Evolutionary conservation across 2,888 invertebrate genomes (phyloP).

Genomic region (Campoletis raptor): DNA sequence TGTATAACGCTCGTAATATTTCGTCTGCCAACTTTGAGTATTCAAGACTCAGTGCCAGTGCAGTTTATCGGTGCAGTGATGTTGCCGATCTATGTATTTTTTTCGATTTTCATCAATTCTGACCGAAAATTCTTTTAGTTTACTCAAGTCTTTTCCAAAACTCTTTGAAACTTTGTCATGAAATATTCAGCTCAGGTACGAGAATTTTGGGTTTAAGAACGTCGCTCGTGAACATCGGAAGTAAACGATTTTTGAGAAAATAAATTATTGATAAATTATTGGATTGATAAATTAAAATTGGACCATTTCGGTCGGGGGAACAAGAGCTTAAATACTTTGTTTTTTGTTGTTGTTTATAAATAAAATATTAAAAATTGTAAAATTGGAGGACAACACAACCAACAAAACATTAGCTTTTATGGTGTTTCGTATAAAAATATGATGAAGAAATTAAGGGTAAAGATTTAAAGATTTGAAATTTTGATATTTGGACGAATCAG

Average conservation of each 20-base stretch:
- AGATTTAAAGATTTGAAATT: neutral
- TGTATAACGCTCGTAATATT: slow-evolving; percentile 39
- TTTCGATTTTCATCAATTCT: neutral
- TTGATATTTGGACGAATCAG: neutral
- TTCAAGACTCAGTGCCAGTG: slow-evolving; percentile 54
- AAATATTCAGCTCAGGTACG: too few relatives aligned
- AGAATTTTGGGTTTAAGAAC: too few relatives aligned
- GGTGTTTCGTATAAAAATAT: neutral
- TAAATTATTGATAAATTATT: too few relatives aligned
- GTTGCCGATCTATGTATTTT: slow-evolving; percentile 51
- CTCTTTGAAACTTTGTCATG: neutral
- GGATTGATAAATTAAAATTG: too few relatives aligned
- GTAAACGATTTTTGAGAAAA: too few relatives aligned
- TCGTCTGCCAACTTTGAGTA: slow-evolving; percentile 4
- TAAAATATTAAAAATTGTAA: too few relatives aligned
- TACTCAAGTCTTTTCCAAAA: neutral
- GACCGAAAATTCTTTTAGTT: neutral
- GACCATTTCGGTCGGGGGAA: too few relatives aligned
- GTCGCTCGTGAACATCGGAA: too few relatives aligned
- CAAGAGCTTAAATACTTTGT: too few relatives aligned
- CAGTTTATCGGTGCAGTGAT: slow-evolving; percentile 77
- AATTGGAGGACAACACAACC: too few relatives aligned
- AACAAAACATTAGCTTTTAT: too few relatives aligned
- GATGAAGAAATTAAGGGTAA: slow-evolving; percentile 16
- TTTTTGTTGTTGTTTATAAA: too few relatives aligned